Percentiles rank a stretch among this genome's conserved stretches.
Conservation (phyloP, 1,140 invertebrate genomes). For the Cotesia typhae region DNA sequence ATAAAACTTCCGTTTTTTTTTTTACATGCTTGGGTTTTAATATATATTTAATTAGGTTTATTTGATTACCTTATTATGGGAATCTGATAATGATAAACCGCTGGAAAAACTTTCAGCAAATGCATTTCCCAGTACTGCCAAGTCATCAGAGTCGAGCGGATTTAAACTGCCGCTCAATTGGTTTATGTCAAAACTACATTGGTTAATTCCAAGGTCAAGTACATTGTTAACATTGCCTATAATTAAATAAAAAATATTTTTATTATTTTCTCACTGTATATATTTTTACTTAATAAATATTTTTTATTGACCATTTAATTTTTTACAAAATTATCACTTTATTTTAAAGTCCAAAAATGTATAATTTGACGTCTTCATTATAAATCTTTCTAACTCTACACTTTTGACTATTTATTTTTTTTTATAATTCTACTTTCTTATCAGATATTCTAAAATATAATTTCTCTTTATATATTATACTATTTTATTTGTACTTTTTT, state of each 20-base stretch:
- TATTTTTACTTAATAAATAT: too few species aligned
- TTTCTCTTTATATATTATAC: too few species aligned
- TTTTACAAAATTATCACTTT: too few species aligned
- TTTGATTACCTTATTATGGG: slow-evolving; percentile 39
- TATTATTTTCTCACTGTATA: too few species aligned
- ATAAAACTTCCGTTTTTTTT: neutral
- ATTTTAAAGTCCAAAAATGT: too few species aligned
- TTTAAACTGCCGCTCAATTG: slow-evolving; percentile 34
- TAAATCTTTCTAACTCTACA: too few species aligned
- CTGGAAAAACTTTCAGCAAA: slow-evolving; percentile 48
- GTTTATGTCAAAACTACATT: slow-evolving; percentile 45
- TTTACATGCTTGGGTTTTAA: neutral
- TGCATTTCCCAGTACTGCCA: slow-evolving; percentile 42
- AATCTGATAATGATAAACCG: slow-evolving; percentile 46
- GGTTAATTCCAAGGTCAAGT: slow-evolving; percentile 49
- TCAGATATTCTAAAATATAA: too few species aligned
- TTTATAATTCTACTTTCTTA: too few species aligned
- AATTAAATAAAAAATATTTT: neutral
- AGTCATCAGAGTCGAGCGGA: slow-evolving; percentile 43
- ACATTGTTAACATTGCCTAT: slow-evolving; percentile 34
- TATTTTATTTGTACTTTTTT: too few species aligned
- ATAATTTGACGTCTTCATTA: too few species aligned
- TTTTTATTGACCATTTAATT: too few species aligned
- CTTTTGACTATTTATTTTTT: too few species aligned
- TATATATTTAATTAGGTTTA: neutral